Percentiles rank a stretch among this genome's conserved stretches.
Conservation (phyloP, 2,797 vertebrate species). For the Lepidocolaptes lacrymiger region DNA sequence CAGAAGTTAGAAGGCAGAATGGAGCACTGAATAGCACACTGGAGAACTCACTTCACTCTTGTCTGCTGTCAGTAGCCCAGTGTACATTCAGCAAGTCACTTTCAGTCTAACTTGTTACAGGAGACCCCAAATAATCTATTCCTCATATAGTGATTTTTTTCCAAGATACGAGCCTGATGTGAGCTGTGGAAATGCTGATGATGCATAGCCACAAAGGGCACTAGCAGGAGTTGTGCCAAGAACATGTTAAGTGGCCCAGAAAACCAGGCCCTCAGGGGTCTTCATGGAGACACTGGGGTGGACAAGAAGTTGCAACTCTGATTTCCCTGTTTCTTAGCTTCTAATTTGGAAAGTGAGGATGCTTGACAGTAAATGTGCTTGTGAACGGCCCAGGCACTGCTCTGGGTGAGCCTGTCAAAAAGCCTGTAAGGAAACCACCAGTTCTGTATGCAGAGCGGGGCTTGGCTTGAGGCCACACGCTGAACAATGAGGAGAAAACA, state of each 20-base stretch:
- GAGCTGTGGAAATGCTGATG: background rate
- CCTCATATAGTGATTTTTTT: background rate
- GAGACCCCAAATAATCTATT: background rate
- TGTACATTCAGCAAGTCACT: background rate
- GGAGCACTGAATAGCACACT: background rate
- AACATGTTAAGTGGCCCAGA: background rate
- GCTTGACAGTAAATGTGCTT: background rate
- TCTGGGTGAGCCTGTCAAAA: background rate
- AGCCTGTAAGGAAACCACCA: slow-evolving; percentile 42
- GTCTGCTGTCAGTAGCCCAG: background rate
- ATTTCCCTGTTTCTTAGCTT: background rate
- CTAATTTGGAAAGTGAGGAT: background rate
- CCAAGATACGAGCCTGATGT: background rate
- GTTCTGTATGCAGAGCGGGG: slow-evolving; percentile 53
- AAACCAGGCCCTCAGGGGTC: background rate
- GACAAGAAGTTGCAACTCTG: background rate
- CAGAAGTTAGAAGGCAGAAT: background rate
- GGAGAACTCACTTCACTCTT: background rate
- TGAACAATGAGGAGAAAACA: slow-evolving; percentile 67
- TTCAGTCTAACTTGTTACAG: background rate
- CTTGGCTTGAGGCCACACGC: slow-evolving; percentile 24
- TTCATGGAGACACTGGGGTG: background rate
- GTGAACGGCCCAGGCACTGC: background rate
- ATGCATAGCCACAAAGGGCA: background rate
- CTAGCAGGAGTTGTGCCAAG: background rate